Percentiles rank a stretch among this genome's conserved stretches.
Conservation (phyloP, 2,888 invertebrate genomes). For the Morpho achilles region DNA sequence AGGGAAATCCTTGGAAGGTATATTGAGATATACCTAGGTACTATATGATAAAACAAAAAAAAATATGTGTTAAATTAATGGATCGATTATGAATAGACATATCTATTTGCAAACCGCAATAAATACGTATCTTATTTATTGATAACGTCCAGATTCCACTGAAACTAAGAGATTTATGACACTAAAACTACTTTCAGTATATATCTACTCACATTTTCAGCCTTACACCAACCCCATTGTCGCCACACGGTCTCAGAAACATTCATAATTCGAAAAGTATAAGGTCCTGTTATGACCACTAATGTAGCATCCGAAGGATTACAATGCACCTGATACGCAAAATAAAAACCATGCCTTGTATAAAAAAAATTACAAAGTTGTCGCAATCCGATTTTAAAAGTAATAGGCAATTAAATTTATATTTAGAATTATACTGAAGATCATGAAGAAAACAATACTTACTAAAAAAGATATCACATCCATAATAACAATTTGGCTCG, state of each 20-base stretch:
- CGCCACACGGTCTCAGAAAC: slow-evolving; percentile 89
- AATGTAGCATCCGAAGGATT: slow-evolving; percentile 89
- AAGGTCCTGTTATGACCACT: slow-evolving; percentile 82
- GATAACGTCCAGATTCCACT: no score
- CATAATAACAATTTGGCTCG: no score
- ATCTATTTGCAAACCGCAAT: no score
- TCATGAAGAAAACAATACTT: background rate
- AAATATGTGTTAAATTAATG: no score
- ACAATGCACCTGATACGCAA: slow-evolving; percentile 81
- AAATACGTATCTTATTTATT: no score
- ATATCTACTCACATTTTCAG: slow-evolving; percentile 77
- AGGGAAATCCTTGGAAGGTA: no score
- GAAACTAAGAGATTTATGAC: no score
- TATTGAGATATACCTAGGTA: no score
- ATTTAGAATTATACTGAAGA: background rate
- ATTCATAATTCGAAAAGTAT: slow-evolving; percentile 86
- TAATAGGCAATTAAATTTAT: background rate
- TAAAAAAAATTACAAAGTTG: slow-evolving; percentile 1
- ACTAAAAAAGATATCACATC: no score
- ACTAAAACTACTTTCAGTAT: no score
- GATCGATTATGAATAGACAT: no score
- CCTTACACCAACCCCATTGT: slow-evolving; percentile 91
- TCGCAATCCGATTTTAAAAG: slow-evolving; percentile 2
- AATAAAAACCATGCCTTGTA: slow-evolving; percentile 16
- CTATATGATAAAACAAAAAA: no score